Base-by-base conservation (phyloP, 2,888 invertebrate genomes). In the Ormia ochracea region DNA sequence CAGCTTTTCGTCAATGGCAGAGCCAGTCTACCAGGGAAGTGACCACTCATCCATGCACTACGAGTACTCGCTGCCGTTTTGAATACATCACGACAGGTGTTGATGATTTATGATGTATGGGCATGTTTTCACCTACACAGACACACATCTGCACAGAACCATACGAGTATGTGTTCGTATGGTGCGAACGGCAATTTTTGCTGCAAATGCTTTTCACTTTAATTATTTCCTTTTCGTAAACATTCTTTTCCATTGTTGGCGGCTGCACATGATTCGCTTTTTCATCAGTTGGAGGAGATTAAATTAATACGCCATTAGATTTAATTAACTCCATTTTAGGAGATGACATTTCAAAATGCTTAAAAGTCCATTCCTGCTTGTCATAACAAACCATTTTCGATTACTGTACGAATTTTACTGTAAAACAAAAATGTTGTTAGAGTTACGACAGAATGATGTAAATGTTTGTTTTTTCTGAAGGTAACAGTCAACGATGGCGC, bases 91-190 rank as follows among this genome's bases (percentile, higher is more conserved):
- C 70, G 79, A 85, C 87, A 88, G 87, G 87, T 87, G 87, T 88
- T 84, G 87, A 87, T 87, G 87, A 87, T 87, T 88, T 88, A 88
- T 88, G 88, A 85, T 83, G 85, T 56, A 43, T n/a, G n/a, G n/a
- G n/a, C 38, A 68, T 41, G 5, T 50, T 50, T 28, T 14, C 21
- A 23, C 36, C 36, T 21, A 43, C 21, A 58, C 6, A 41, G 10
- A 17, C 26, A n/a, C 2, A 17, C 41, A 38, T n/a, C n/a, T n/a
- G 54, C 21, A 26, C 7, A 19, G 19, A 19, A 5, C 0, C n/a
- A 5, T 33, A 61, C 38, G 36, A 5, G 33, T 28, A 54, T 26
- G 65, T 50, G 23, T 28, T 1, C 7, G 3, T 38, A 12, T 3
- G 10, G 4, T n/a, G 4, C n/a, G 38, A 31, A 31, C 6, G 26